phyloP scores from a whole-genome alignment of 2,888 invertebrate genomes.

The Metalampra italica region DNA sequence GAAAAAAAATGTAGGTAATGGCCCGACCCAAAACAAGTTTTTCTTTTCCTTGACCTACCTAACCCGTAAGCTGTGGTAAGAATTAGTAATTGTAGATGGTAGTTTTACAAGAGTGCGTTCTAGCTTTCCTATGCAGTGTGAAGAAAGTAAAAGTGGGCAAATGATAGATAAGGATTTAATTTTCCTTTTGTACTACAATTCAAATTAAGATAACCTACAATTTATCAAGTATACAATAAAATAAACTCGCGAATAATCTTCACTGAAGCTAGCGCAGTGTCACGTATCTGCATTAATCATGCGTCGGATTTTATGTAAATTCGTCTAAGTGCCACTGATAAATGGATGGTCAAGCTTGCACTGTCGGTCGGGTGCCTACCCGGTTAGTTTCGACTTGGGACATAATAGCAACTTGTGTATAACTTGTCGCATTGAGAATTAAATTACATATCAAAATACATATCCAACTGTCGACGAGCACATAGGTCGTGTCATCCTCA shows the following conservation, averaged over 20 bases:
- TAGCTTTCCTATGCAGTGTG: too few species aligned
- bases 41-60: too few species aligned
- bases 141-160: too few species aligned
- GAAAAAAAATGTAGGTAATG: too few species aligned
- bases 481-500: too few species aligned
- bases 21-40: too few species aligned
- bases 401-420: conserved; percentile 4
- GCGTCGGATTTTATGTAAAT: conserved; percentile 68
- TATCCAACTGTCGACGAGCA: too few species aligned
- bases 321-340: conserved; percentile 69
- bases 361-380: conserved; percentile 9
- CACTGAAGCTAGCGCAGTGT: conserved; percentile 22
- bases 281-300: conserved; percentile 64
- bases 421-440: background rate
- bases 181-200: background rate
- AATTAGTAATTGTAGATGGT: too few species aligned
- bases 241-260: conserved; percentile 29
- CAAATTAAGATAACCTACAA: conserved; percentile 16
- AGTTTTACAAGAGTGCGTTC: too few species aligned
- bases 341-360: conserved; percentile 64
- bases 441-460: background rate
- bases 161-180: background rate
- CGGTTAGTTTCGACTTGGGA: conserved; percentile 22
- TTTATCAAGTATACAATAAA: conserved; percentile 32
- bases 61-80: too few species aligned